Conservation (phyloP, 2,113 vertebrate genomes). For the Barbus barbus region DNA sequence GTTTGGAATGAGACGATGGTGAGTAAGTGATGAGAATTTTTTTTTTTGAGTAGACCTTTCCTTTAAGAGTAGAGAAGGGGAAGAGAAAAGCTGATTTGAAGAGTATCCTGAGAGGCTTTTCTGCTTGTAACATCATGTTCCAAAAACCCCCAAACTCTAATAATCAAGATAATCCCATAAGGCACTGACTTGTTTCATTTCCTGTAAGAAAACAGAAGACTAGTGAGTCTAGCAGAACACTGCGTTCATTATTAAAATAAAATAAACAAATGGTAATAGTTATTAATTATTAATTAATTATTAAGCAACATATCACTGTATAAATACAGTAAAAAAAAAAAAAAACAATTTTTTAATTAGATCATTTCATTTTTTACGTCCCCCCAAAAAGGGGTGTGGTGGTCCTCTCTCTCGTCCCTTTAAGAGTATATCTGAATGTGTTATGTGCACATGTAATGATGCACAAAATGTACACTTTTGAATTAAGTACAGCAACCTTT, state of each 20-base stretch:
- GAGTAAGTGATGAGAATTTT: neutral
- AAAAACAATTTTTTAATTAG: no score
- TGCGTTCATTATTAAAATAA: neutral
- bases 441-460: neutral
- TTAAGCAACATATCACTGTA: neutral
- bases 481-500: no score
- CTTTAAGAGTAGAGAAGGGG: neutral
- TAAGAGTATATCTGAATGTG: no score
- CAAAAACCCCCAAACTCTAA: neutral
- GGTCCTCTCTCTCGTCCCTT: no score
- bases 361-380: no score
- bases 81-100: neutral
- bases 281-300: no score
- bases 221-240: neutral
- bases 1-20: neutral
- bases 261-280: neutral
- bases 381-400: no score
- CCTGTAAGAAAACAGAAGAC: neutral
- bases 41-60: neutral
- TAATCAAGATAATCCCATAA: neutral
- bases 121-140: conserved; percentile 22
- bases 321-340: neutral
- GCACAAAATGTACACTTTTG: no score
- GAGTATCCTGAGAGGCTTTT: conserved; percentile 20
- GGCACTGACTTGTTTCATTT: neutral